Evolutionary conservation across 2,888 invertebrate genomes (phyloP), one percentile per base, ranked within the genome.

Genomic region (Metellina segmentata): DNA sequence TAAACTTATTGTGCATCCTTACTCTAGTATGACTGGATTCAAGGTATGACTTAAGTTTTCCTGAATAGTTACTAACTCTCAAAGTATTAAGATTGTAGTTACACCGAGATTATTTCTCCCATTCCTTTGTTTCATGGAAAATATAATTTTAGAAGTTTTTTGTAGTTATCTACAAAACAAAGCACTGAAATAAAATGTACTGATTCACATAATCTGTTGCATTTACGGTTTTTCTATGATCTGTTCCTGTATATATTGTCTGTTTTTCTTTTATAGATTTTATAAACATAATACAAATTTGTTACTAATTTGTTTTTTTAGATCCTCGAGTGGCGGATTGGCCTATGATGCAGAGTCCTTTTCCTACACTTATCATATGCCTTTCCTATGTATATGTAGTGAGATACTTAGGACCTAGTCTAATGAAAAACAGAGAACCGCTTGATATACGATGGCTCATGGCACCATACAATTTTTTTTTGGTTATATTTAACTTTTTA

Each of bases 361-460:
- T 90, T 74, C 93, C 94, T 19, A 94, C 94, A 16, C 81, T 94
- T 11, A 75, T 85, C 9, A 93, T 94, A 49, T 94, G 94, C 79
- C 89, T 94, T 69, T 92, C 92, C 9, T 94, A 94, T 89, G 93
- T 93, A 20, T 93, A 90, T 86, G 90, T 93, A 61, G 94, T 94
- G 0, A 94, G 94, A 92, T 89, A 96, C 90, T 95, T 98, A 94
- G 98, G 98, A 92, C 98, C 98, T 86, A 96, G 96, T 94, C 95
- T 98, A 90, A 99, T 99, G 98, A 97, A 97, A 94, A 97, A 98
- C 95, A 96, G 98, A 93, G 97, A 98, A 95, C 97, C 98, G 77
- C 97, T 97, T 95, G 96, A 98, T 94, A 96, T 98, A 93, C 96
- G 97, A 94, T 96, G 96, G 94, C 95, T 97, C 90, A 96, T 99